A percentile compares a stretch with the other conserved stretches of the same genome.
Conservation (phyloP, 2,888 invertebrate species). For the Halictus quadricinctus region DNA sequence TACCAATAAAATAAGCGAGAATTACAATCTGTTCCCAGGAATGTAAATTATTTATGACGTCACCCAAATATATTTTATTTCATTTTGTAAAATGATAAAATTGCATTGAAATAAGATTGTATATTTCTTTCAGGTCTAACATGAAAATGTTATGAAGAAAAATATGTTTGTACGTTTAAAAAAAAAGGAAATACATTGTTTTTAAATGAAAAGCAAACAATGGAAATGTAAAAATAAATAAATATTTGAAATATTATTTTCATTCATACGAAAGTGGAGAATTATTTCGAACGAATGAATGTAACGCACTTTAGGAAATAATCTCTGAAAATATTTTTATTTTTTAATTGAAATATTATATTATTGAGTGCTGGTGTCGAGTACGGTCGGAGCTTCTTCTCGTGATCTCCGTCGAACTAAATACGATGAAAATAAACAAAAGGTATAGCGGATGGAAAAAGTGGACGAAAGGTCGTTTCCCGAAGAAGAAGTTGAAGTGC, state of each 20-base stretch:
- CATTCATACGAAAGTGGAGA: not conserved
- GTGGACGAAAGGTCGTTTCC: slow-evolving; percentile 52
- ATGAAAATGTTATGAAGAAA: no score
- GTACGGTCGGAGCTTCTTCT: not conserved
- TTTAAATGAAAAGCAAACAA: no score
- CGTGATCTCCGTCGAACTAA: not conserved
- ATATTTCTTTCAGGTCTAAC: no score
- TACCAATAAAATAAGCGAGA: no score
- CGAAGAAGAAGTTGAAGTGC: slow-evolving; percentile 45
- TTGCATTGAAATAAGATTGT: no score
- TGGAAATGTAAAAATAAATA: not conserved
- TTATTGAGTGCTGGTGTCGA: not conserved
- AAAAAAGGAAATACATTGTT: no score
- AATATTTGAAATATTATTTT: not conserved
- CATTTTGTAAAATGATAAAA: no score
- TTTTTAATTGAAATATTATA: not conserved
- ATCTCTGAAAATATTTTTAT: not conserved
- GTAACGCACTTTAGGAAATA: not conserved
- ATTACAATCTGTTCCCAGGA: no score
- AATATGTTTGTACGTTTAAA: no score
- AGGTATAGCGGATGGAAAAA: slow-evolving; percentile 29
- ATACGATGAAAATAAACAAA: slow-evolving; percentile 22
- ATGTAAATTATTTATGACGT: no score
- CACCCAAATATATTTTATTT: no score
- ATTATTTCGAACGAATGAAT: not conserved